Percentiles rank a stretch among this genome's conserved stretches.
These are phyloP conservation scores for Uromys caudimaculatus DNA, from an alignment of 2,797 vertebrate species.

Conservation along the genomic window DNA sequence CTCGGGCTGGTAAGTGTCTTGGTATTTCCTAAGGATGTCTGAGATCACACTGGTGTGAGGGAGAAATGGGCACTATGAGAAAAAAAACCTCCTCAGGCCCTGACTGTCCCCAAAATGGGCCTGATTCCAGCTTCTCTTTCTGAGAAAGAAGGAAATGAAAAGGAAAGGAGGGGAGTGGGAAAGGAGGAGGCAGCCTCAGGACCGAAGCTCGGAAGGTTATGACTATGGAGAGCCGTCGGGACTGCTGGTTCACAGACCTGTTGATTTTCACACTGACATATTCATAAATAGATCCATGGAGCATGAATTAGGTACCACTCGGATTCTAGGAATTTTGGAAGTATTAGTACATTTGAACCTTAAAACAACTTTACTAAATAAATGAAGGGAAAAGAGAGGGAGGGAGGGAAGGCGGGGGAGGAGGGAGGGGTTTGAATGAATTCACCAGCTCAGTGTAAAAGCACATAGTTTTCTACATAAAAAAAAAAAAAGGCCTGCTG, in stretches of 20 bases:
- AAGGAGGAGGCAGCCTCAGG: too few relatives aligned
- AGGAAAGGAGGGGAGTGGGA: not conserved
- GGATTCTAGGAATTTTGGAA: not conserved
- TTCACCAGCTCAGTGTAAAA: conserved; percentile 9
- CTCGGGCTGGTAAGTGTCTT: not conserved
- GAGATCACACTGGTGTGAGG: not conserved
- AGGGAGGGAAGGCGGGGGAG: not conserved
- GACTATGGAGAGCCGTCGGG: not conserved
- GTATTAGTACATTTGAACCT: not conserved
- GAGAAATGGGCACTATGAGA: not conserved
- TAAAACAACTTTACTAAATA: not conserved
- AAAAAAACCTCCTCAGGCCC: conserved; percentile 8
- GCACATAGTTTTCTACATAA: not conserved
- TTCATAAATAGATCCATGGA: not conserved
- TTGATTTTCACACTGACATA: not conserved
- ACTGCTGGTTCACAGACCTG: not conserved
- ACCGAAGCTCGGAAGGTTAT: not conserved
- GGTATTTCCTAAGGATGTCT: conserved; percentile 38
- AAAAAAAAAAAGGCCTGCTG: conserved; percentile 51
- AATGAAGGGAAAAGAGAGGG: too few relatives aligned
- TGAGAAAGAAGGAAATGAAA: not conserved
- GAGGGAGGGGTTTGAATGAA: too few relatives aligned
- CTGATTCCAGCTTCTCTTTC: not conserved
- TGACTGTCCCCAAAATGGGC: not conserved
- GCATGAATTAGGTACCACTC: not conserved